Base-by-base conservation (phyloP, 2,797 vertebrate species). In the Lates japonicus region DNA sequence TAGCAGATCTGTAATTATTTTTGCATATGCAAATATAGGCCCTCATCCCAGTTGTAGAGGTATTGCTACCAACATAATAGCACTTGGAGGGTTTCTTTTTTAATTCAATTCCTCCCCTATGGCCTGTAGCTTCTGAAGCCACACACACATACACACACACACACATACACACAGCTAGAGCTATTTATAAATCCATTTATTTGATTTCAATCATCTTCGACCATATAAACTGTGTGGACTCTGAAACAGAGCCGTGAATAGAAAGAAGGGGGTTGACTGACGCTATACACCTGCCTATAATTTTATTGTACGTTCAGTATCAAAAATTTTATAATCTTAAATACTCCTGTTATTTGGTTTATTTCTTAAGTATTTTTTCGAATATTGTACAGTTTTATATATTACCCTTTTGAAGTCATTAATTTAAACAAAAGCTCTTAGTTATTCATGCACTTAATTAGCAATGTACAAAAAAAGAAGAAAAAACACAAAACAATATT, bases 381-480 rank as follows among this genome's bases (percentile, higher is more conserved):
- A 95, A 97, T 96, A 97, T 95, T 98, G 97, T 98, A 98, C 97
- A 98, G 97, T 98, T 98, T 98, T 98, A 96, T 98, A 98, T 97
- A 97, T 97, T 96, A 97, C 94, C 96, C 96, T 97, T 97, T 97
- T 95, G 95, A 96, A 96, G 95, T 97, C 96, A 96, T 97, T 98
- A 98, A 98, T 99, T 99, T 98, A 98, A 98, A 97, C 91, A 97
- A 96, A 96, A 96, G 96, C 95, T 96, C 96, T 97, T 98, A 98
- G 97, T 97, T 97, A 97, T 98, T 96, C 96, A 96, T 96, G 97
- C 97, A 98, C 97, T 97, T 98, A 96, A 97, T 97, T 98, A 97
- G 96, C 95, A 96, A 96, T 97, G 97, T 97, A 96, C 96, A 96
- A 97, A 82, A 96, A 96, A 61, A 95, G 95, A 96, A 94, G 76